These are phyloP conservation scores for Cryptotermes secundus DNA, from an alignment of 1,140 invertebrate genomes.

Conservation along the genomic window DNA sequence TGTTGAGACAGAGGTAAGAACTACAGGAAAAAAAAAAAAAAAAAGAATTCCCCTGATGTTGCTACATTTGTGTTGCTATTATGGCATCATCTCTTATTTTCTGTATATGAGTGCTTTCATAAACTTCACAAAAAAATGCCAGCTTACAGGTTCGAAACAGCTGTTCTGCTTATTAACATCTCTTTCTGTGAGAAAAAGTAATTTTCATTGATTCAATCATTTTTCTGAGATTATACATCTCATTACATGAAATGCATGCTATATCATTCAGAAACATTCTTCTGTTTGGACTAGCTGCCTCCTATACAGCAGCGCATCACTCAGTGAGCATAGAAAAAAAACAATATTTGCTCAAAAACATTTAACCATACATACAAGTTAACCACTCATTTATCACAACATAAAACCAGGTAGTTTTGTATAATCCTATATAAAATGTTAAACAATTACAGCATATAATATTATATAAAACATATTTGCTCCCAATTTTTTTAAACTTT, in stretches of 20 bases:
- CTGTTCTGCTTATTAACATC: not conserved
- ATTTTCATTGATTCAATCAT: not conserved
- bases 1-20: not conserved
- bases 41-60: not conserved
- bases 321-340: not conserved
- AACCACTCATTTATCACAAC: not conserved
- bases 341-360: not conserved
- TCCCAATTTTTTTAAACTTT: not conserved
- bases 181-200: not conserved
- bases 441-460: conserved; percentile 8
- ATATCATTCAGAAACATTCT: not conserved
- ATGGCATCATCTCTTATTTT: not conserved
- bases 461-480: not conserved
- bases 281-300: not conserved
- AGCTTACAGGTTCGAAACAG: not conserved
- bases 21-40: not conserved
- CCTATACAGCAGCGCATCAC: not conserved
- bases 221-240: not conserved
- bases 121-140: not conserved
- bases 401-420: not conserved
- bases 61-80: not conserved
- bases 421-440: conserved; percentile 11
- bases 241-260: not conserved
- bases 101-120: not conserved
- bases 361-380: not conserved